Conservation (phyloP, 2,113 vertebrate species). For the Nipponia nippon region DNA sequence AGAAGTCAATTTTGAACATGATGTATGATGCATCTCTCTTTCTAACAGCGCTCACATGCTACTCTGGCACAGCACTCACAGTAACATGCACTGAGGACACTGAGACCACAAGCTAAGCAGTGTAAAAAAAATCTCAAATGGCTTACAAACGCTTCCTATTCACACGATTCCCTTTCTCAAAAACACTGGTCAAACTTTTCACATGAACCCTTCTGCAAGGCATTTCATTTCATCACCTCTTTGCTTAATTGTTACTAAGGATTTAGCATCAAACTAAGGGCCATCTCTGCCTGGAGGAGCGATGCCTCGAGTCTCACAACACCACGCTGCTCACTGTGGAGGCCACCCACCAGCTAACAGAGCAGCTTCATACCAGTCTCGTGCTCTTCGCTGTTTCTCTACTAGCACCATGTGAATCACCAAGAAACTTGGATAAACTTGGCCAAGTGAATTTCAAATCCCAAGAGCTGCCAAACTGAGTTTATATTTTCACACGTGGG, state of each 20-base stretch:
- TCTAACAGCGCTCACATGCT: neutral
- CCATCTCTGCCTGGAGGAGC: neutral
- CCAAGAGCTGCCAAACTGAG: neutral
- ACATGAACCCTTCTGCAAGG: neutral
- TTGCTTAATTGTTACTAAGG: neutral
- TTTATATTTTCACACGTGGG: neutral
- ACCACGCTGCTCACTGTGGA: neutral
- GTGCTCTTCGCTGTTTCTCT: neutral
- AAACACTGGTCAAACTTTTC: neutral
- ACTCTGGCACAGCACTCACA: neutral
- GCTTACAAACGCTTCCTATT: neutral
- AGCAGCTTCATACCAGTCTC: neutral
- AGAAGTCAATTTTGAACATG: neutral
- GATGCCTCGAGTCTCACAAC: accelerated
- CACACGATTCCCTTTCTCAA: neutral
- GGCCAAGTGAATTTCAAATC: neutral
- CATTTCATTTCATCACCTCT: neutral
- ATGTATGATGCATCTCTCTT: neutral
- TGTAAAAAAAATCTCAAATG: neutral
- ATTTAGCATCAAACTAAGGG: neutral
- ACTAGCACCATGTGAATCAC: neutral
- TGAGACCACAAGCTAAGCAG: neutral
- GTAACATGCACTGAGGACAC: neutral
- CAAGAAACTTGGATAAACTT: neutral
- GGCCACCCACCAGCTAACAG: neutral